Conservation (phyloP, 2,888 invertebrate genomes). For the Epinotia bilunana region DNA sequence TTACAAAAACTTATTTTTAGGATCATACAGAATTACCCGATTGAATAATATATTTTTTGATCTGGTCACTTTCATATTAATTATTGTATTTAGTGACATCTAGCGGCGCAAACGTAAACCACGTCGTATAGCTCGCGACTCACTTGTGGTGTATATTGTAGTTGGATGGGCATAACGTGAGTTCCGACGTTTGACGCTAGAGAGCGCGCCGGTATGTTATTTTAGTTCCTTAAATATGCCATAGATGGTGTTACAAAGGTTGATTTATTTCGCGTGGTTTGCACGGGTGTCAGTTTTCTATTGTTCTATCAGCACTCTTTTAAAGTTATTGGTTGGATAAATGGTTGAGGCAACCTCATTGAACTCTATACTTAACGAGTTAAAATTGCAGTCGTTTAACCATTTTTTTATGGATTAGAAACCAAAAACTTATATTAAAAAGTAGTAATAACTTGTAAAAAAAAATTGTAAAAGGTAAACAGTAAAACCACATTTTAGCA, state of each 20-base stretch:
- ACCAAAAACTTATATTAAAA: too few relatives aligned
- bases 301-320: too few relatives aligned
- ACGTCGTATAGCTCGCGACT: not conserved
- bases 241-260: conserved; percentile 41
- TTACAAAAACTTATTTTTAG: not conserved
- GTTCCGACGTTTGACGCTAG: not conserved
- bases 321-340: too few relatives aligned
- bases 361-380: too few relatives aligned
- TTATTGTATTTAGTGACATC: conserved; percentile 2
- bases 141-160: not conserved
- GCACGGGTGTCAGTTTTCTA: too few relatives aligned
- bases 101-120: not conserved
- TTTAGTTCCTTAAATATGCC: not conserved
- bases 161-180: not conserved
- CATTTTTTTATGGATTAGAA: not conserved
- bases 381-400: not conserved
- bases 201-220: not conserved
- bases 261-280: too few relatives aligned
- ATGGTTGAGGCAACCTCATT: too few relatives aligned
- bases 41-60: not conserved
- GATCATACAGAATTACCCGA: not conserved
- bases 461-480: conserved; percentile 43
- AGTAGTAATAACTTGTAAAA: not conserved
- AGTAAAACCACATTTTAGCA: conserved; percentile 64
- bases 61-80: not conserved